These are phyloP conservation scores for Chrysolina haemoptera DNA, from an alignment of 2,888 invertebrate genomes.

Conservation along the genomic window DNA sequence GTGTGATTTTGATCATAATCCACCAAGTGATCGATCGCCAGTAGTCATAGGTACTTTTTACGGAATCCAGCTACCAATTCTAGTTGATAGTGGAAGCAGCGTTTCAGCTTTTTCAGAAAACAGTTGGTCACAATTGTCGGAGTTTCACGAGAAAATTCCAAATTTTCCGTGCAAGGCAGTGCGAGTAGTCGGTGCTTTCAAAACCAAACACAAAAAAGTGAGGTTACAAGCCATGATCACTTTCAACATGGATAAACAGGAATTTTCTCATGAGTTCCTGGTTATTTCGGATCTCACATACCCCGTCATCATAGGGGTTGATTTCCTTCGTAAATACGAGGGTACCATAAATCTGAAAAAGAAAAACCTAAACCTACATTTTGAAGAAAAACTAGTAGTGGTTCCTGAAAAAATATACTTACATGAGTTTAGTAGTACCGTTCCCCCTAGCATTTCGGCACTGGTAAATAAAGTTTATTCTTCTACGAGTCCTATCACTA, in stretches of 20 bases:
- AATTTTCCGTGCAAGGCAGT: background rate
- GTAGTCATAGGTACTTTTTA: no score
- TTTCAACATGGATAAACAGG: background rate
- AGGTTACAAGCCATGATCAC: background rate
- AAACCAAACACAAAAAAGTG: background rate
- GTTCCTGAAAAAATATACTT: background rate
- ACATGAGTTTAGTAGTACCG: background rate
- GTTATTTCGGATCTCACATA: background rate
- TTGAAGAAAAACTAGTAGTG: background rate
- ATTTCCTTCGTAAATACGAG: background rate
- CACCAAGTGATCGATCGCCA: no score
- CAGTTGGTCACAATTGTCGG: background rate
- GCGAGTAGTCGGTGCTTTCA: background rate
- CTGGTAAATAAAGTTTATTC: background rate
- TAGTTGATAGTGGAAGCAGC: background rate
- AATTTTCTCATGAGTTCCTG: slow-evolving; percentile 14
- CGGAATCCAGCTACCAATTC: background rate
- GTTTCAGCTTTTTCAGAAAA: background rate
- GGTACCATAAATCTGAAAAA: background rate
- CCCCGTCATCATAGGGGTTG: background rate
- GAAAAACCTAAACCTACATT: background rate
- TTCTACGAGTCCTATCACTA: background rate
- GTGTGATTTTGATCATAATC: background rate
- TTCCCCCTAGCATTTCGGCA: background rate
- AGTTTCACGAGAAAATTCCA: background rate